These are phyloP conservation scores for Drosophila paranaensis DNA, from an alignment of 2,888 invertebrate species.

Conservation along the genomic window DNA sequence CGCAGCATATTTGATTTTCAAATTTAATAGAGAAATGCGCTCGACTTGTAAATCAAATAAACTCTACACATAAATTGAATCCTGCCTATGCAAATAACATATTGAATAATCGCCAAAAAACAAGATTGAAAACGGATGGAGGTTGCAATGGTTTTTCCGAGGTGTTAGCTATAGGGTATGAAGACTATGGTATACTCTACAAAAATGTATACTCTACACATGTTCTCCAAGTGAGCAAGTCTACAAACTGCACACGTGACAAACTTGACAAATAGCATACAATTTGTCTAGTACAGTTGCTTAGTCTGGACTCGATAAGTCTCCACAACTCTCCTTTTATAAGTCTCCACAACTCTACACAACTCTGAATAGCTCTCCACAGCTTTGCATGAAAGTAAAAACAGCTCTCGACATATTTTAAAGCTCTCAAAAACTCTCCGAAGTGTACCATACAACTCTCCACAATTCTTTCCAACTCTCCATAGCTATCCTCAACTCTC, in stretches of 20 bases:
- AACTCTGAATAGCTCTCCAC: no score
- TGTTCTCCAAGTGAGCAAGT: not conserved
- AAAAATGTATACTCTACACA: not conserved
- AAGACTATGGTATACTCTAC: not conserved
- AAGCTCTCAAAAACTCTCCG: no score
- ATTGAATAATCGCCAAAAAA: not conserved
- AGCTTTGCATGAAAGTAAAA: no score
- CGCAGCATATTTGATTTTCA: slow-evolving; percentile 1
- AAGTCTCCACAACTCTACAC: not conserved
- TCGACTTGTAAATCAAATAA: slow-evolving; percentile 8
- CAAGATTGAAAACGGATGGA: not conserved
- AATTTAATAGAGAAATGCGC: not conserved
- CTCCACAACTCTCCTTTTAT: not conserved
- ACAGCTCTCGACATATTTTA: no score
- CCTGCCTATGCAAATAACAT: not conserved
- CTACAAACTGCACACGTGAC: not conserved
- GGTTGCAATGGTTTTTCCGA: no score
- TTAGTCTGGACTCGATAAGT: not conserved
- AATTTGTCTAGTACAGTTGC: not conserved
- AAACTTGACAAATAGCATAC: not conserved
- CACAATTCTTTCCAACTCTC: not conserved
- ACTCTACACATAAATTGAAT: slow-evolving; percentile 12
- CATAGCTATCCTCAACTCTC: not conserved
- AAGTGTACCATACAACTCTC: no score
- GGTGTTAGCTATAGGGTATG: not conserved